A percentile compares a stretch with the other conserved stretches of the same genome.
Conservation (phyloP, 2,888 invertebrate genomes). For the Spisula solida region DNA sequence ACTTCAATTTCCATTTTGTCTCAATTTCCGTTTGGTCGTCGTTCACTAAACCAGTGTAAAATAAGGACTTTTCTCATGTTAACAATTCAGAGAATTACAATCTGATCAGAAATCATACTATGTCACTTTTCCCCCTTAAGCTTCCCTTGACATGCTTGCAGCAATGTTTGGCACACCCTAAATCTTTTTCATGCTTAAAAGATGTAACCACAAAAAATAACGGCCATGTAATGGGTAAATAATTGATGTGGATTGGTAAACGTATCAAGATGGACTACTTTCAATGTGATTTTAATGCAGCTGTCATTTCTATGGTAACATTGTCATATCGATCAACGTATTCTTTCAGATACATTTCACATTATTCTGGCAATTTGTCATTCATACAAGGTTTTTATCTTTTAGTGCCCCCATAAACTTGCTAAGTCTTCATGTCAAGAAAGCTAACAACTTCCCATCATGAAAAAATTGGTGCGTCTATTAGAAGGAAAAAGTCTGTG, state of each 20-base stretch:
- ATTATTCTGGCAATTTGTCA: constrained; percentile 2
- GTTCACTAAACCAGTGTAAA: too few species aligned
- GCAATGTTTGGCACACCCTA: not conserved
- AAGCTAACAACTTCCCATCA: not conserved
- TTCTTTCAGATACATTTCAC: not conserved
- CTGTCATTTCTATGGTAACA: not conserved
- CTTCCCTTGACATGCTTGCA: not conserved
- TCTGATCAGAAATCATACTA: not conserved
- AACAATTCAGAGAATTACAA: not conserved
- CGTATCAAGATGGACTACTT: not conserved
- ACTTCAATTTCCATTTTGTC: too few species aligned
- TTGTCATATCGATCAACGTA: not conserved
- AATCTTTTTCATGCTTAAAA: not conserved
- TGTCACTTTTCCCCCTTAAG: not conserved
- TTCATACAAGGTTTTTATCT: not conserved
- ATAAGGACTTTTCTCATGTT: not conserved
- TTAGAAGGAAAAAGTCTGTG: not conserved
- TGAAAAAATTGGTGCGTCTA: not conserved
- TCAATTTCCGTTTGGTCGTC: too few species aligned
- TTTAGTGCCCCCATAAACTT: not conserved
- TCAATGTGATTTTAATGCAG: constrained; percentile 16
- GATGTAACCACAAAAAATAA: constrained; percentile 10
- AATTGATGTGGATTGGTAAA: not conserved
- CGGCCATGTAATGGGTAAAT: not conserved
- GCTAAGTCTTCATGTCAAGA: not conserved